Evolutionary conservation across 2,888 invertebrate species (phyloP).

Genomic region (Protonemura montana): DNA sequence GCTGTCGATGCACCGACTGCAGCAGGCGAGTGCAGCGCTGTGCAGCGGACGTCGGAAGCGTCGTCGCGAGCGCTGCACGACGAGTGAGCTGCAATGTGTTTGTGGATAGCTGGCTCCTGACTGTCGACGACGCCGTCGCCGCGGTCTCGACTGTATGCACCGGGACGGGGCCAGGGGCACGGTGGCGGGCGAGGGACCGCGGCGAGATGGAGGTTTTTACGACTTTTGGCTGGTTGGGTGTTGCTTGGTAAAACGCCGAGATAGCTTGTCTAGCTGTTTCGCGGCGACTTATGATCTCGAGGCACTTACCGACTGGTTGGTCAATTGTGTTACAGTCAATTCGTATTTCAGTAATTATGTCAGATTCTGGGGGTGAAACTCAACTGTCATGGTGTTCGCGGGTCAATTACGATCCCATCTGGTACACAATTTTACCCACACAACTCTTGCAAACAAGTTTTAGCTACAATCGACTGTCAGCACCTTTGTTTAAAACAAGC

Average conservation of each 20-base stretch:
- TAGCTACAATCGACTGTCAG: too few relatives aligned
- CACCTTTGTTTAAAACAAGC: too few relatives aligned
- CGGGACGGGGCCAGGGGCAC: neutral
- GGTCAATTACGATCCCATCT: too few relatives aligned
- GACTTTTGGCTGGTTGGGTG: slow-evolving; percentile 48
- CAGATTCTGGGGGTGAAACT: too few relatives aligned
- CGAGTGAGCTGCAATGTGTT: neutral
- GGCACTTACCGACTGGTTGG: too few relatives aligned
- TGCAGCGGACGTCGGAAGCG: slow-evolving; percentile 7
- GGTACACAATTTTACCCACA: too few relatives aligned
- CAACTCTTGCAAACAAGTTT: too few relatives aligned
- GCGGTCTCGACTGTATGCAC: neutral
- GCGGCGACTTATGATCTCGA: too few relatives aligned
- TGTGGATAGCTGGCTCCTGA: neutral
- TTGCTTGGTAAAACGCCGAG: slow-evolving; percentile 40
- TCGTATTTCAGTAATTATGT: too few relatives aligned
- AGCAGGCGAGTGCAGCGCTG: neutral
- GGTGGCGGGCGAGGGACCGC: slow-evolving; percentile 29
- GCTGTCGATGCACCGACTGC: slow-evolving; percentile 21
- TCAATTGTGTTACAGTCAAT: too few relatives aligned
- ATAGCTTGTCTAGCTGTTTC: too few relatives aligned
- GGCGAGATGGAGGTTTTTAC: slow-evolving; percentile 42
- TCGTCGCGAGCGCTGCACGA: neutral
- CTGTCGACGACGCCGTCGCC: neutral
- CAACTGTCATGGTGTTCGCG: too few relatives aligned